These are phyloP conservation scores for Siderastrea radians DNA, from an alignment of 92 coral and sea anemone genomes.

Conservation along the genomic window DNA sequence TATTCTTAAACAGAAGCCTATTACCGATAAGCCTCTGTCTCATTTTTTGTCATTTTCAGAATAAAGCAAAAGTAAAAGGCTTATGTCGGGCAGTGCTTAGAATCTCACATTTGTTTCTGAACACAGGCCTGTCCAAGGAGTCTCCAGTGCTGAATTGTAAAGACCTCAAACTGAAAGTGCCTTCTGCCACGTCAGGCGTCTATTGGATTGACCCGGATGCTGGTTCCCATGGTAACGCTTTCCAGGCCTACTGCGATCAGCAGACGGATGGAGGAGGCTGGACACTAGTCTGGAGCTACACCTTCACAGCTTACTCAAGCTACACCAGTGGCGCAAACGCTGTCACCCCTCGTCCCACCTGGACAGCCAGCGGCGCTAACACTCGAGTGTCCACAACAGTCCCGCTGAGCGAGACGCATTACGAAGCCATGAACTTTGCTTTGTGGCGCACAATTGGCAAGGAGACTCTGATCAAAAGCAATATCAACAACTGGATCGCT, in stretches of 20 bases:
- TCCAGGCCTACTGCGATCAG: constrained; percentile 52
- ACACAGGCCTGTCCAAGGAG: not conserved
- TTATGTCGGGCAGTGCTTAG: no score
- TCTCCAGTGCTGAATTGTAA: not conserved
- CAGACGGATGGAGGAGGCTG: constrained; percentile 49
- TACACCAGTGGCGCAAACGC: constrained; percentile 10
- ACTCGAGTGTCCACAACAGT: constrained; percentile 47
- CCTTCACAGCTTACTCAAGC: constrained; percentile 40
- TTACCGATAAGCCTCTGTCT: no score
- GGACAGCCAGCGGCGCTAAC: constrained; percentile 13
- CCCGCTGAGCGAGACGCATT: constrained; percentile 51
- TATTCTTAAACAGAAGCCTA: no score
- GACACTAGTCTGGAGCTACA: constrained; percentile 60
- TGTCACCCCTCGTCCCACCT: constrained; percentile 59
- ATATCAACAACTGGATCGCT: constrained; percentile 17
- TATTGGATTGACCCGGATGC: constrained; percentile 49
- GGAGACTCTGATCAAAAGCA: constrained; percentile 23
- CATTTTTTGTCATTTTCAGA: no score
- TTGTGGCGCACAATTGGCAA: constrained; percentile 58
- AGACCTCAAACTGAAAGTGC: constrained; percentile 1
- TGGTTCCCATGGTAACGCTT: constrained; percentile 39
- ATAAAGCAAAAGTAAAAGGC: no score
- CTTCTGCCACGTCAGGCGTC: constrained; percentile 39
- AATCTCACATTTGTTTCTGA: no score
- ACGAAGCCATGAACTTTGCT: constrained; percentile 47